phyloP scores from a whole-genome alignment of 2,797 vertebrate species.

The Tangara arthus region DNA sequence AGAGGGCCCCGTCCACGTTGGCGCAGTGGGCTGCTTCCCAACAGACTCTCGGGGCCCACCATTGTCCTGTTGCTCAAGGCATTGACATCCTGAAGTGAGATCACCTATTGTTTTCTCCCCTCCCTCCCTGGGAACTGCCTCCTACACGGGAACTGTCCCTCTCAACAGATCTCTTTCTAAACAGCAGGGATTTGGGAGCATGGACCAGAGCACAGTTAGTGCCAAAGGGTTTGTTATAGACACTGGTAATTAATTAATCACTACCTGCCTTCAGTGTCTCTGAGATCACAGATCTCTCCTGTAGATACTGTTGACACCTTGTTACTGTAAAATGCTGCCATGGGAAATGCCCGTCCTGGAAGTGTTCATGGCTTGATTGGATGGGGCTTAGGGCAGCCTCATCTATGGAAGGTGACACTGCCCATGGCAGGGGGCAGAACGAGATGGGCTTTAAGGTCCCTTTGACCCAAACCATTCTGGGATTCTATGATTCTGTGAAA shows the following conservation, averaged over 20 bases:
- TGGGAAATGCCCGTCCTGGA: neutral
- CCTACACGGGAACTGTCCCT: neutral
- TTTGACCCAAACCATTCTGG: neutral
- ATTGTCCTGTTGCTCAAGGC: slow-evolving; percentile 72
- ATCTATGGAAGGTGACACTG: neutral
- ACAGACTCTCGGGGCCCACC: slow-evolving; percentile 66
- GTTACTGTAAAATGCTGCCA: neutral
- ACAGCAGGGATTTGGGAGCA: neutral
- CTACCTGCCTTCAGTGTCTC: neutral
- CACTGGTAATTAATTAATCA: neutral
- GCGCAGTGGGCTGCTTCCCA: slow-evolving; percentile 71
- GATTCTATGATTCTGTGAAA: neutral
- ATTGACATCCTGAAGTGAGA: slow-evolving; percentile 73
- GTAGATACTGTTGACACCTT: neutral
- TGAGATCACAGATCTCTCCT: neutral
- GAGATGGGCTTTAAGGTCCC: neutral
- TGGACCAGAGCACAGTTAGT: neutral
- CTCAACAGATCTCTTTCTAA: neutral
- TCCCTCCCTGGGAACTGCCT: slow-evolving; percentile 58
- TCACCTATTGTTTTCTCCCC: slow-evolving; percentile 61
- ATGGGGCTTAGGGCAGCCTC: neutral
- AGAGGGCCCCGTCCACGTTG: slow-evolving; percentile 63
- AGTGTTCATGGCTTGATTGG: neutral
- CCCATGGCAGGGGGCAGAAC: accelerated
- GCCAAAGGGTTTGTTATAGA: neutral